Conservation (phyloP, 2,113 vertebrate genomes). For the Stictonetta naevosa region DNA sequence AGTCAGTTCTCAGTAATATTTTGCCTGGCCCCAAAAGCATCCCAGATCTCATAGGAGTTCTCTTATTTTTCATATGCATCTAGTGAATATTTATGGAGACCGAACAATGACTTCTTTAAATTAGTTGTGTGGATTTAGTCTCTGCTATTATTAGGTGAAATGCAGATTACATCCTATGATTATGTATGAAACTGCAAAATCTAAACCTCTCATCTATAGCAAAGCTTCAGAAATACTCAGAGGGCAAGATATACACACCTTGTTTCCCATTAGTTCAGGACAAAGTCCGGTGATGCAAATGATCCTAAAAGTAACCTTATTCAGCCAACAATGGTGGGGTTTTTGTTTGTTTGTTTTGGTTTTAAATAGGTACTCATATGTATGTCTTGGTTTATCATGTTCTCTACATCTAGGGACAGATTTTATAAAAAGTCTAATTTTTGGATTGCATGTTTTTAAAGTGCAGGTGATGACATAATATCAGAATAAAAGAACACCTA, state of each 20-base stretch:
- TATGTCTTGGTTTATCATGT: neutral
- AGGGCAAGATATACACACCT: neutral
- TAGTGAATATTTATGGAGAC: neutral
- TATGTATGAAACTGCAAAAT: neutral
- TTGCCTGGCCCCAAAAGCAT: neutral
- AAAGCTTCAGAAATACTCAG: neutral
- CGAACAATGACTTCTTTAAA: neutral
- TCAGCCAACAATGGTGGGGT: fast-evolving
- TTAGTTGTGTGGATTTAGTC: neutral
- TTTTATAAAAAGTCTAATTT: neutral
- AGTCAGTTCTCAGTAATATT: neutral
- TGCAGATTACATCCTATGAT: neutral
- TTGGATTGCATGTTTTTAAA: neutral
- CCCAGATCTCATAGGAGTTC: neutral
- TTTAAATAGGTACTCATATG: neutral
- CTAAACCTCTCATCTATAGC: neutral
- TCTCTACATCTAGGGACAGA: neutral
- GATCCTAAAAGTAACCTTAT: neutral
- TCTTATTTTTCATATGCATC: neutral
- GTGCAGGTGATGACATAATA: neutral
- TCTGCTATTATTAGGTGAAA: neutral
- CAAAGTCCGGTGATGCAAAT: neutral
- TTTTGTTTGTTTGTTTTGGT: neutral
- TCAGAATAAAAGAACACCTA: neutral
- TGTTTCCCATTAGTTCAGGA: neutral